Percentiles rank a stretch among this genome's conserved stretches.
Evolutionary conservation across 1,140 invertebrate genomes (phyloP).

Genomic region (Diabrotica undecimpunctata): DNA sequence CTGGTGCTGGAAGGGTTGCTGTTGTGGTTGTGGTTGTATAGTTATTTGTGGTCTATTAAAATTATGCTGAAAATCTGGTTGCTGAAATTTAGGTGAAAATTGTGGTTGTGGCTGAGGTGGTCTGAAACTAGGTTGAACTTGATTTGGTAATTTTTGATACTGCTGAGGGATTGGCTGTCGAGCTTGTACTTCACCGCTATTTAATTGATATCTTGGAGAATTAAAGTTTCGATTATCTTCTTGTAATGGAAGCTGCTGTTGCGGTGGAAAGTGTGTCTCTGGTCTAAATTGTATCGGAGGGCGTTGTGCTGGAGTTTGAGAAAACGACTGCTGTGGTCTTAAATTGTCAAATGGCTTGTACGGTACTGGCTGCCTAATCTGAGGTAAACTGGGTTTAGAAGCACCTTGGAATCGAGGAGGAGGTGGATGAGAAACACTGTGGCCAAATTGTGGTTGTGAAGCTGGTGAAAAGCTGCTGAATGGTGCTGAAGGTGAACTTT

Average conservation of each 20-base stretch:
- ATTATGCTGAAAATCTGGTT: slow-evolving; percentile 23
- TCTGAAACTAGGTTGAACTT: slow-evolving; percentile 20
- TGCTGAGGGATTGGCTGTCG: not conserved
- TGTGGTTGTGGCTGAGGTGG: slow-evolving; percentile 33
- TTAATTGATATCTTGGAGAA: slow-evolving; percentile 12
- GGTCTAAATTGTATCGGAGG: slow-evolving; percentile 44
- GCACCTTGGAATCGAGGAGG: slow-evolving; percentile 26
- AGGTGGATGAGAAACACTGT: slow-evolving; percentile 31
- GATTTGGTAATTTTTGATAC: slow-evolving; percentile 27
- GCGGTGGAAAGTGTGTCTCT: slow-evolving; percentile 44
- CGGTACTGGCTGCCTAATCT: slow-evolving; percentile 46
- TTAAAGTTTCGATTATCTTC: slow-evolving; percentile 33
- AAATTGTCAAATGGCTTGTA: slow-evolving; percentile 40
- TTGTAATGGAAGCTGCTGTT: slow-evolving; percentile 42
- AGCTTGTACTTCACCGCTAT: not conserved
- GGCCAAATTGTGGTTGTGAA: slow-evolving; percentile 33
- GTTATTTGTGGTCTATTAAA: not conserved
- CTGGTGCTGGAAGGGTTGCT: slow-evolving; percentile 25
- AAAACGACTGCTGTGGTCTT: slow-evolving; percentile 23
- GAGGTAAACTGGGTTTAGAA: slow-evolving; percentile 25
- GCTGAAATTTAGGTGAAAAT: slow-evolving; percentile 25
- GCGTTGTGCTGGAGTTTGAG: slow-evolving; percentile 47
- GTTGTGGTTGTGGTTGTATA: slow-evolving; percentile 22
- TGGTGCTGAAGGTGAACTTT: slow-evolving; percentile 42
- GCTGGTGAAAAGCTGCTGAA: slow-evolving; percentile 39